Evolutionary conservation across 2,113 vertebrate genomes (phyloP), one percentile per base, ranked within the genome.

Genomic region (Lophochroa leadbeateri): DNA sequence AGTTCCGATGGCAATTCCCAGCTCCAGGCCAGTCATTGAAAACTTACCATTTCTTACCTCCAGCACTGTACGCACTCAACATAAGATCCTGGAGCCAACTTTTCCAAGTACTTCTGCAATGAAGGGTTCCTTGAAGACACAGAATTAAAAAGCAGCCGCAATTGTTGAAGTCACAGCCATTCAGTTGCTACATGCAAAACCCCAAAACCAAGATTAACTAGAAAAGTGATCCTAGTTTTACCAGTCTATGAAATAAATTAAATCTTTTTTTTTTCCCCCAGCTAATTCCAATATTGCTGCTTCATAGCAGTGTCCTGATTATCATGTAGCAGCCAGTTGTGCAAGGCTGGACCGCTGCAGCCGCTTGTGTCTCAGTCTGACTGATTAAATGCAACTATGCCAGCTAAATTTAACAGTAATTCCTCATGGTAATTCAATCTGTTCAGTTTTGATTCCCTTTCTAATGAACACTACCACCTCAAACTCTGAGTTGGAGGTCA

Each of bases 1-100:
- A 7, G 24, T 24, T 4, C 46, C 25, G 4, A 2, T 0, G 0
- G 15, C 15, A 24, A 17, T 11, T 11, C 9, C 37, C 39, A 29
- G 41, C 60, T 82, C 20, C 41, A 2, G 6, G 11, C 31, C n/a
- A 3, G 11, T 7, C 35, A 0, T 5, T 12, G 7, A 65, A 50
- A 47, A 10, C 12, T 24, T 13, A 8, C 15, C 14, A 0, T 28
- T 41, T 17, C 46, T 16, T 35, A 21, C 11, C 41, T 70, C 33
- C 82, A 46, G 52, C 65, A 13, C n/a, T 2, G 5, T 67, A 46
- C 4, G 9, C 11, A 1, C 11, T 4, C 52, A 2, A 23, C 17
- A 27, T 10, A 28, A 55, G n/a, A 33, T 0, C 1, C 2, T 0
- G 0, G 13, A 87, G 43, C 43, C 52, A 63, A 15, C 14, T 10